These are phyloP conservation scores for Neodiprion pinetum DNA, from an alignment of 1,140 invertebrate species.

Conservation along the genomic window DNA sequence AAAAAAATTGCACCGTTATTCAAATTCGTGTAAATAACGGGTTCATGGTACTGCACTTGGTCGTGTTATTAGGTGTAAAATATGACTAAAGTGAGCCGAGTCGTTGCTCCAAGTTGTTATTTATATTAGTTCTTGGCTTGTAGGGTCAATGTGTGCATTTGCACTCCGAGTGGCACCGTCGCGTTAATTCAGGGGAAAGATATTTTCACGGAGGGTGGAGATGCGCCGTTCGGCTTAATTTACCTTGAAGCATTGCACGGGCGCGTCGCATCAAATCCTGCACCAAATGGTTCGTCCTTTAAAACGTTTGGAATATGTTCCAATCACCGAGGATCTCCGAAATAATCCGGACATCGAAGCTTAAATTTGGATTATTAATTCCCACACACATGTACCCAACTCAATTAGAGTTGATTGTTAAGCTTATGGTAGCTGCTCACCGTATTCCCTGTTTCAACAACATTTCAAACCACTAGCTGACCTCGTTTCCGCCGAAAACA, in stretches of 20 bases:
- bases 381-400: too few species aligned
- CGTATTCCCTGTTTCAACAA: too few species aligned
- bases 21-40: not conserved
- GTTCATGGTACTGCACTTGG: too few species aligned
- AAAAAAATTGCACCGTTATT: not conserved
- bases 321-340: not conserved
- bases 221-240: not conserved
- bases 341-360: not conserved
- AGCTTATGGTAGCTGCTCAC: too few species aligned
- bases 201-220: not conserved
- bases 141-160: not conserved
- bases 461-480: too few species aligned
- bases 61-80: not conserved
- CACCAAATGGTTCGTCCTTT: slow-evolving; percentile 2
- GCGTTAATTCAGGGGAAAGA: not conserved
- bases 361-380: not conserved
- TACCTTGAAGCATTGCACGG: not conserved
- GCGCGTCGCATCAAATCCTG: not conserved
- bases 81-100: not conserved
- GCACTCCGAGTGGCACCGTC: not conserved
- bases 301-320: not conserved
- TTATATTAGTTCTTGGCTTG: not conserved
- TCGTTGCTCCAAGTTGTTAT: not conserved
- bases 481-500: too few species aligned
- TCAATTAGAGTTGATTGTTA: too few species aligned